Evolutionary conservation across 35 echinoderm and acorn worm genomes (phyloP).

Genomic region (Anneissia japonica): DNA sequence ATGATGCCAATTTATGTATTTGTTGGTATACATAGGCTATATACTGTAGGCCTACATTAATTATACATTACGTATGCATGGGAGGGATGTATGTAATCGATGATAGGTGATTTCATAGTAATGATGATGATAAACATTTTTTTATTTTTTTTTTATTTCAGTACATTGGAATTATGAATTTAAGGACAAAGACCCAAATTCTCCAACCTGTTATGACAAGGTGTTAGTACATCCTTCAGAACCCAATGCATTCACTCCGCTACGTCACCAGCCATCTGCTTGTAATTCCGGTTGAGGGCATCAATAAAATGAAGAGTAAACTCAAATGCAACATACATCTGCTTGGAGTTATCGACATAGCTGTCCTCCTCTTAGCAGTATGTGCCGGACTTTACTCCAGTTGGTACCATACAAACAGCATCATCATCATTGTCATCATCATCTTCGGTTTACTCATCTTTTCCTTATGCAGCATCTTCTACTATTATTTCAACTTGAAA

Average conservation of each 20-base stretch:
- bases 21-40: no score
- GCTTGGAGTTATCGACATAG: slow-evolving; percentile 43
- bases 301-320: slow-evolving; percentile 30
- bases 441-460: slow-evolving; percentile 78
- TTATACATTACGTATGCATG: no score
- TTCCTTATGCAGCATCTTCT: slow-evolving; percentile 74
- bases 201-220: no score
- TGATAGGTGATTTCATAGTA: no score
- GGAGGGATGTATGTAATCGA: no score
- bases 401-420: slow-evolving; percentile 60
- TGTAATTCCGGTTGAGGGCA: slow-evolving; percentile 50
- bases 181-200: no score
- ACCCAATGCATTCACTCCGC: slow-evolving; percentile 60
- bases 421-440: slow-evolving; percentile 54
- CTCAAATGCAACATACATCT: slow-evolving; percentile 61
- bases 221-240: no score
- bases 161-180: no score
- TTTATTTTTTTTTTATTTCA: no score
- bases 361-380: slow-evolving; percentile 65
- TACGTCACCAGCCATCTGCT: slow-evolving; percentile 75
- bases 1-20: no score
- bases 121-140: no score
- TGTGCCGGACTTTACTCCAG: slow-evolving; percentile 70
- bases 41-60: no score
- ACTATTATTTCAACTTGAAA: slow-evolving; percentile 75